Evolutionary conservation across 92 coral and sea anemone species (phyloP).

Genomic region (Actinernus sp.): DNA sequence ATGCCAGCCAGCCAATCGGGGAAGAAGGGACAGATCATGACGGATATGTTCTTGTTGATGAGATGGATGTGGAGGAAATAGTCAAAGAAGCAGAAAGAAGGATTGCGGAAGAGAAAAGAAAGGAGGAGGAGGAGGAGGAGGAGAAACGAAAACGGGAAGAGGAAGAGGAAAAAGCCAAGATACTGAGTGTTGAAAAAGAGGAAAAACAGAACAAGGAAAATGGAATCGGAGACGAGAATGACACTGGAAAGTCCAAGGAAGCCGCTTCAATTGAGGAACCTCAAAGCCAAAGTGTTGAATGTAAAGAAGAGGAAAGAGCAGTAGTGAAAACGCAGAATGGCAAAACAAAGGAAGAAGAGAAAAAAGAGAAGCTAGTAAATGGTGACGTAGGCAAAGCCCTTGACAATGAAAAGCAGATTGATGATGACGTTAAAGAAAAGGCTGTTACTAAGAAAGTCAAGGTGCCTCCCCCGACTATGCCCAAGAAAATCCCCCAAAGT

Average conservation of each 20-base stretch:
- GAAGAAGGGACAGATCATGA: constrained; percentile 36
- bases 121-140: constrained; percentile 8
- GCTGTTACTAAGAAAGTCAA: neutral
- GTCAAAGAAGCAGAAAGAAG: constrained; percentile 45
- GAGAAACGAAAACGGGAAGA: neutral
- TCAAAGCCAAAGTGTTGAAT: neutral
- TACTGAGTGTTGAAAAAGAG: neutral
- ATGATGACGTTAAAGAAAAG: constrained; percentile 18
- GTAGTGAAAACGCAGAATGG: no score
- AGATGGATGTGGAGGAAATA: constrained; percentile 58
- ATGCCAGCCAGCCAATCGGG: neutral
- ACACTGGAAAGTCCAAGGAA: neutral
- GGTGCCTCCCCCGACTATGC: constrained; percentile 24
- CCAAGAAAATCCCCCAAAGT: constrained; percentile 23
- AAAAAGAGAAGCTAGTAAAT: neutral
- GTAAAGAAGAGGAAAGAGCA: neutral
- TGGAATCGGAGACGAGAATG: neutral
- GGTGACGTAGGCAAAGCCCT: neutral
- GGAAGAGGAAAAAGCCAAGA: constrained; percentile 2
- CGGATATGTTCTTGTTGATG: constrained; percentile 69
- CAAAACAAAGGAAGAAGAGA: neutral
- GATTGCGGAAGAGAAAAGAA: constrained; percentile 13
- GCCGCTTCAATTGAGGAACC: neutral
- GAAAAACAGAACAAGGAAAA: neutral
- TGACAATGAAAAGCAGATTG: neutral